Evolutionary conservation across 2,797 vertebrate genomes (phyloP), one percentile per base, ranked within the genome.

Genomic region (Phoxinus dragarum): DNA sequence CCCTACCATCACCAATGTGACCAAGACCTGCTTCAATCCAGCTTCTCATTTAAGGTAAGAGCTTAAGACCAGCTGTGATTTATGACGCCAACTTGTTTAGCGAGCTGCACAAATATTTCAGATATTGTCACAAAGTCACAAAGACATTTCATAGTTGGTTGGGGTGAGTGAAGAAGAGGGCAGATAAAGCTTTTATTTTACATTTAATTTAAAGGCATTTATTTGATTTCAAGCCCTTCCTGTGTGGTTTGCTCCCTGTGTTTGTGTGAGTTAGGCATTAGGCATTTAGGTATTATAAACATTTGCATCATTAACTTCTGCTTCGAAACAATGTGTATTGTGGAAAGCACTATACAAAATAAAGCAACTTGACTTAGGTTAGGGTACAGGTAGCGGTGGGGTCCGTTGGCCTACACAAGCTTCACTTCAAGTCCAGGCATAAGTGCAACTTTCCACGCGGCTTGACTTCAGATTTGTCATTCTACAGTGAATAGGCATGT

Each of bases 21-120:
- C 98, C 90, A 98, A 97, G 95, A 99, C 98, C 0, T 99, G 98
- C 94, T 99, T 99, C 92, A 97, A 99, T 87, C 97, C 97, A 0
- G 95, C 97, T 59, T 99, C 97, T 89, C 96, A 96, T 44, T 92
- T 98, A 97, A 99, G 97, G 98, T 99, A 97, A 96, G 85, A 49
- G 12, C 1, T 21, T 47, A 40, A 56, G 27, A 49, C 7, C 44
- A 52, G 7, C 21, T n/a, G 66, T 81, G 23, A 27, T 73, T 68
- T 82, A 73, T 72, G 54, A 72, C 12, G 7, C 49, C 10, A n/a
- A 34, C 27, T 27, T 47, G 66, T 78, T 23, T 78, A 27, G 5
- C 27, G 11, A 16, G 38, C 21, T 78, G 16, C 17, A 49, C 31
- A 47, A 34, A 75, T 36, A 36, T 4, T 36, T 54, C 27, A 49